phyloP scores from a whole-genome alignment of 2,888 invertebrate genomes.

The Ceramica pisi region DNA sequence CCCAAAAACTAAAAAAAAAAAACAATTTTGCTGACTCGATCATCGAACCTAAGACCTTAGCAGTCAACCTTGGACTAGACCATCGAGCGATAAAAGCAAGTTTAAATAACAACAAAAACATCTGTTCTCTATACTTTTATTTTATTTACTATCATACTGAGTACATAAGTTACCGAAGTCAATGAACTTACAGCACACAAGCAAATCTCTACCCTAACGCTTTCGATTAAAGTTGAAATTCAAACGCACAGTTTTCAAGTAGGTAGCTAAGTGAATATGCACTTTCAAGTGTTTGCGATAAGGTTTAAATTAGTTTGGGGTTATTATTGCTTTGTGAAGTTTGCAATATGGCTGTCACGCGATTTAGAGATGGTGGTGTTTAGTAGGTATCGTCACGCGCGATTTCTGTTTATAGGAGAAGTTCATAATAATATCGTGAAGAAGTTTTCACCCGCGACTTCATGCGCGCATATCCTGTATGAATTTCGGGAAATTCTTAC shows the following conservation, averaged over 20 bases:
- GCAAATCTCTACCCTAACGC: background rate
- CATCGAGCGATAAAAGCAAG: background rate
- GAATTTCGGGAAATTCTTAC: too few relatives aligned
- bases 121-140: conserved; percentile 9
- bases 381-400: conserved; percentile 22
- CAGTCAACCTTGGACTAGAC: too few relatives aligned
- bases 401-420: background rate
- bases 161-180: conserved; percentile 26
- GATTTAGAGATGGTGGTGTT: conserved; percentile 2
- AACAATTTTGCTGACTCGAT: too few relatives aligned
- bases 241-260: background rate
- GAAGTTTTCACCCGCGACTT: background rate
- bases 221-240: background rate
- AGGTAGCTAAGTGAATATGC: conserved; percentile 17
- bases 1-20: too few relatives aligned
- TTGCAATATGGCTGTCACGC: conserved; percentile 35
- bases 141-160: conserved; percentile 14
- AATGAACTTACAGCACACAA: conserved; percentile 34
- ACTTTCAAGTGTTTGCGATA: conserved; percentile 11
- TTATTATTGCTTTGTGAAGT: conserved; percentile 26
- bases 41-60: too few relatives aligned
- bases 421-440: background rate
- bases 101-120: conserved; percentile 24
- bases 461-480: too few relatives aligned
- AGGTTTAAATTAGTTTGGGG: conserved; percentile 24